These are phyloP conservation scores for Athalia circularis DNA, from an alignment of 2,888 invertebrate species.

Conservation along the genomic window DNA sequence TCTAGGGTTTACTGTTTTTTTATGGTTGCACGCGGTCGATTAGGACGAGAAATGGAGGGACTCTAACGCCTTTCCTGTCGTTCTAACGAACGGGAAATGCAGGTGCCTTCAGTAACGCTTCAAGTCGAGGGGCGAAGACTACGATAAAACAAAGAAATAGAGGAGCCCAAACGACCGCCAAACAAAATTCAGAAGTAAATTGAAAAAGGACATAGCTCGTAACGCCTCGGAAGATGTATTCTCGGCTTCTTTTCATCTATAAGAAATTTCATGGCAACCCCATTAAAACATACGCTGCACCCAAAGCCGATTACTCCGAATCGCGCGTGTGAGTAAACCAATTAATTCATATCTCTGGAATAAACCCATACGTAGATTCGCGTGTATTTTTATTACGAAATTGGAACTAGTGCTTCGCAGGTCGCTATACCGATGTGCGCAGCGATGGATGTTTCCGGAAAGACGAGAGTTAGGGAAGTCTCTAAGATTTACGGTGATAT, in stretches of 20 bases:
- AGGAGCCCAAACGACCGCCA: not conserved
- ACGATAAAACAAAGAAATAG: slow-evolving; percentile 23
- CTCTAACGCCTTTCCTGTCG: slow-evolving; percentile 31
- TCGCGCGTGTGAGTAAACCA: too few relatives aligned
- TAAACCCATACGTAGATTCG: not conserved
- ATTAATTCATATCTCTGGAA: too few relatives aligned
- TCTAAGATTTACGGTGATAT: slow-evolving; percentile 20
- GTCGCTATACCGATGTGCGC: not conserved
- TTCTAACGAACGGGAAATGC: slow-evolving; percentile 32
- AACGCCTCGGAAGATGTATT: not conserved
- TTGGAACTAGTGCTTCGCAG: not conserved
- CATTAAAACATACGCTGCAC: too few relatives aligned
- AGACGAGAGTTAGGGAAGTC: slow-evolving; percentile 7
- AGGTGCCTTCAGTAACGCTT: slow-evolving; percentile 10
- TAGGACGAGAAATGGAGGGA: slow-evolving; percentile 30
- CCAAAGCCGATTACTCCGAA: too few relatives aligned
- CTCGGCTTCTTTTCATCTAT: not conserved
- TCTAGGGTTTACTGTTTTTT: slow-evolving; percentile 33
- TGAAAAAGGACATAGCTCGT: not conserved
- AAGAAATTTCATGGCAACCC: too few relatives aligned
- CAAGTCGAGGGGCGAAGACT: slow-evolving; percentile 5
- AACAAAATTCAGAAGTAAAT: slow-evolving; percentile 7
- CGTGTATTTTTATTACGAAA: not conserved
- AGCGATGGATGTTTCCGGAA: not conserved
- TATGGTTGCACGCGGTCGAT: slow-evolving; percentile 38